phyloP scores from a whole-genome alignment of 2,113 vertebrate species.

The Oreotrochilus melanogaster region DNA sequence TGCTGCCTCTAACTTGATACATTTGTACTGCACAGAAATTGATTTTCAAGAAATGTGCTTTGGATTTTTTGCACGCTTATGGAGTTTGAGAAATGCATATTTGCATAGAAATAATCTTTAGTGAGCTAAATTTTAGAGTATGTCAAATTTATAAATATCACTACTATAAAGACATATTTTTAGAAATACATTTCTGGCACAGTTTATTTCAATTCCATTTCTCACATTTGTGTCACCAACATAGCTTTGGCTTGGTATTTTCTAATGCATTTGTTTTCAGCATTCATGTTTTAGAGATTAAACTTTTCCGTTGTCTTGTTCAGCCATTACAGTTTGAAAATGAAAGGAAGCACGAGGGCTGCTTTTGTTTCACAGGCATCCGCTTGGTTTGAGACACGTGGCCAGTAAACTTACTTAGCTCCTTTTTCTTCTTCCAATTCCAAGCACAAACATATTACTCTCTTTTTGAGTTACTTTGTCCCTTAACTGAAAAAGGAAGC shows the following conservation, averaged over 20 bases:
- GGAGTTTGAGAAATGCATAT: slow-evolving; percentile 76
- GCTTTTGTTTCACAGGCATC: slow-evolving; percentile 27
- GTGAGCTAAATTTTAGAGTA: slow-evolving; percentile 81
- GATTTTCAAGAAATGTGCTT: slow-evolving; percentile 90
- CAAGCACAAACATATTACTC: not conserved
- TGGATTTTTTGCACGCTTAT: slow-evolving; percentile 78
- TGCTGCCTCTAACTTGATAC: slow-evolving; percentile 70
- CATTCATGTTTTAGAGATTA: slow-evolving; percentile 56
- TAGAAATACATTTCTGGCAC: slow-evolving; percentile 55
- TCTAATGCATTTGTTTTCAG: slow-evolving; percentile 60
- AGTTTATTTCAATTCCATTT: slow-evolving; percentile 68
- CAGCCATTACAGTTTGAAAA: slow-evolving; percentile 27
- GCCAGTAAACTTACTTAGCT: not conserved
- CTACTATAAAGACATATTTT: slow-evolving; percentile 69
- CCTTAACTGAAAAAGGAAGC: slow-evolving; percentile 16
- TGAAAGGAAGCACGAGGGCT: not conserved
- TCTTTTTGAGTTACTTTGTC: not conserved
- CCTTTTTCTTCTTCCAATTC: not conserved
- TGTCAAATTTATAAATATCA: slow-evolving; percentile 74
- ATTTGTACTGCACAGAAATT: slow-evolving; percentile 79
- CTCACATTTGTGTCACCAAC: slow-evolving; percentile 60
- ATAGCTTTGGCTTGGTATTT: slow-evolving; percentile 40
- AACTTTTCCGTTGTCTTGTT: slow-evolving; percentile 40
- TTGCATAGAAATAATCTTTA: slow-evolving; percentile 89
- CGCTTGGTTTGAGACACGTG: not conserved